A percentile compares a stretch with the other conserved stretches of the same genome.
Evolutionary conservation across 2,113 vertebrate genomes (phyloP).

Genomic region (Halcyon malimbica): DNA sequence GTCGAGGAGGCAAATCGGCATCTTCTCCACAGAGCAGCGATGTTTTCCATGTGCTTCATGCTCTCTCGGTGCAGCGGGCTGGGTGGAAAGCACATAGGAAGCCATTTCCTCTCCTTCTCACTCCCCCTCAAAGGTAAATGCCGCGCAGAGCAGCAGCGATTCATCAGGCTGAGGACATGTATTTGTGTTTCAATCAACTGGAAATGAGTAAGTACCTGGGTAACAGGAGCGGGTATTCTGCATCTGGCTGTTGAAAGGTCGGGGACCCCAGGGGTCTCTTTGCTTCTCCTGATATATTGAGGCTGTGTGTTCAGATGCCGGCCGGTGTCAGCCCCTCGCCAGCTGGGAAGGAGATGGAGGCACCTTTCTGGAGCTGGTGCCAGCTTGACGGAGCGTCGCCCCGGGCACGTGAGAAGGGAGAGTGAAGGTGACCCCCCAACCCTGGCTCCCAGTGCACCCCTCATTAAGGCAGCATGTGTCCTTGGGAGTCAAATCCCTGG

Average conservation of each 20-base stretch:
- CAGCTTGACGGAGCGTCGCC: fast-evolving
- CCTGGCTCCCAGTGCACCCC: background rate
- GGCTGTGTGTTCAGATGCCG: background rate
- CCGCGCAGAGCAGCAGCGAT: background rate
- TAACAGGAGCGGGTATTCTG: conserved; percentile 1
- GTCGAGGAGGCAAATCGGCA: fast-evolving
- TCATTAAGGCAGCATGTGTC: fast-evolving
- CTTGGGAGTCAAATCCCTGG: background rate
- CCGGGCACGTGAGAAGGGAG: fast-evolving
- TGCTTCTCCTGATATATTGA: conserved; percentile 7
- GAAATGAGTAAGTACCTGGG: conserved; percentile 50
- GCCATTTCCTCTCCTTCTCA: conserved; percentile 39
- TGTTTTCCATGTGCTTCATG: conserved; percentile 42
- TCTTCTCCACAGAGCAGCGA: background rate
- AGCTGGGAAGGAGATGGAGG: background rate
- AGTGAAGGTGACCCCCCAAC: fast-evolving
- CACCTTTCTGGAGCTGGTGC: background rate
- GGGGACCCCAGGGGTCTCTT: background rate
- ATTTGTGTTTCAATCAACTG: conserved; percentile 64
- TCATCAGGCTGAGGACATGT: conserved; percentile 58
- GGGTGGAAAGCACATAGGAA: background rate
- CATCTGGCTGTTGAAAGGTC: conserved; percentile 53
- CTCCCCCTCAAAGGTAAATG: conserved; percentile 24
- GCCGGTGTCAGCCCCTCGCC: background rate
- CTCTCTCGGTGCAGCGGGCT: background rate